Conservation (phyloP, 2,113 vertebrate genomes). For the Etheostoma cragini region DNA sequence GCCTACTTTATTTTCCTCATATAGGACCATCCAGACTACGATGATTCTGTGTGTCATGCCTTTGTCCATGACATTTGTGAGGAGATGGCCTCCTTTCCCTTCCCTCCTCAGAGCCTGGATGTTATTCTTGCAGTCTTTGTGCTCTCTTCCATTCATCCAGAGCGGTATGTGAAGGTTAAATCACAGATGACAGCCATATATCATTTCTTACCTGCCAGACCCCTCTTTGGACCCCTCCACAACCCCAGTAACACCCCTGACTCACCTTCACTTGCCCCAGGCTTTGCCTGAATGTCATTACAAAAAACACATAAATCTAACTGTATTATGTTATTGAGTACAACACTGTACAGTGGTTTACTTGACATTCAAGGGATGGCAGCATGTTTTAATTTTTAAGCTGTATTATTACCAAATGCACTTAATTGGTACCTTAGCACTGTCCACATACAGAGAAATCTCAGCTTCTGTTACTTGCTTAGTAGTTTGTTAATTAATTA, state of each 20-base stretch:
- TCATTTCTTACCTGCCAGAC: constrained; percentile 75
- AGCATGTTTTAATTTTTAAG: background rate
- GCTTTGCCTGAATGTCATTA: constrained; percentile 46
- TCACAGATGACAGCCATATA: constrained; percentile 71
- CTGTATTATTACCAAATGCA: constrained; percentile 4
- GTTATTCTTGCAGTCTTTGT: constrained; percentile 93
- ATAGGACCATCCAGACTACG: constrained; percentile 88
- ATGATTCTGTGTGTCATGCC: constrained; percentile 86
- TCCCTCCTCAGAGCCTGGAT: constrained; percentile 90
- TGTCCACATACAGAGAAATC: background rate
- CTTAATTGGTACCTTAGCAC: background rate
- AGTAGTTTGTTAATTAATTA: background rate
- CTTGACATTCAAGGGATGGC: background rate
- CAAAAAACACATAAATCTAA: constrained; percentile 2
- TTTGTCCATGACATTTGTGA: constrained; percentile 93
- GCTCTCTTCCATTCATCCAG: constrained; percentile 92
- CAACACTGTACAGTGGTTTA: background rate
- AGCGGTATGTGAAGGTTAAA: constrained; percentile 88
- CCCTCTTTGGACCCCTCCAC: constrained; percentile 23
- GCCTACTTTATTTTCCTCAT: constrained; percentile 35
- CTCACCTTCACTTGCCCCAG: constrained; percentile 21
- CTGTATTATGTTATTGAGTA: background rate
- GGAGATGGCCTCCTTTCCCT: constrained; percentile 86
- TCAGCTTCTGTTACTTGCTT: background rate
- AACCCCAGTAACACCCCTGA: constrained; percentile 6